phyloP scores from a whole-genome alignment of 2,888 invertebrate genomes.

The Polylopha cassiicola region DNA sequence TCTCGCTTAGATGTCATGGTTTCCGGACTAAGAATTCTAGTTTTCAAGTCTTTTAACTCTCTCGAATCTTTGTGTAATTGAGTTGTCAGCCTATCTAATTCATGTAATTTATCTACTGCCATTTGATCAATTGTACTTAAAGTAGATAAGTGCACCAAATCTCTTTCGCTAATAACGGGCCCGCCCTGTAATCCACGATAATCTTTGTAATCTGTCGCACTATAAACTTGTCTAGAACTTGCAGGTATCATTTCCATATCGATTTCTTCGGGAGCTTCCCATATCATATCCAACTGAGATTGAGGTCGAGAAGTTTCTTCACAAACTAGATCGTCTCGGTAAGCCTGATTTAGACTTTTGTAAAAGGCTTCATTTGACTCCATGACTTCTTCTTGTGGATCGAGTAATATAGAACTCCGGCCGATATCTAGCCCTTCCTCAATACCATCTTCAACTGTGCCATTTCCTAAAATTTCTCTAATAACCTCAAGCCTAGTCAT shows the following conservation, averaged over 20 bases:
- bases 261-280: conserved; percentile 88
- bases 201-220: conserved; percentile 86
- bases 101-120: conserved; percentile 86
- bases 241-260: conserved; percentile 77
- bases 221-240: conserved; percentile 81
- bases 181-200: conserved; percentile 82
- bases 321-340: conserved; percentile 86
- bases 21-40: conserved; percentile 82
- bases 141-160: conserved; percentile 84
- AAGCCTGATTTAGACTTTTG: conserved; percentile 90
- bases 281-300: conserved; percentile 90
- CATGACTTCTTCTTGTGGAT: conserved; percentile 69
- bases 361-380: conserved; percentile 93
- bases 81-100: conserved; percentile 85
- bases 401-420: conserved; percentile 56
- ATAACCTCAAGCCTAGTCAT: conserved; percentile 78
- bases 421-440: conserved; percentile 81
- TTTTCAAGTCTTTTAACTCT: conserved; percentile 85
- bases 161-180: conserved; percentile 86
- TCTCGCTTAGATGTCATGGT: conserved; percentile 62
- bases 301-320: conserved; percentile 80
- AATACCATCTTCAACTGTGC: conserved; percentile 80
- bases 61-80: conserved; percentile 88
- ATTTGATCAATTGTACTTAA: conserved; percentile 87
- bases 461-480: conserved; percentile 81